These are phyloP conservation scores for Aplodontia rufa DNA, from an alignment of 2,113 vertebrate species.

Conservation along the genomic window DNA sequence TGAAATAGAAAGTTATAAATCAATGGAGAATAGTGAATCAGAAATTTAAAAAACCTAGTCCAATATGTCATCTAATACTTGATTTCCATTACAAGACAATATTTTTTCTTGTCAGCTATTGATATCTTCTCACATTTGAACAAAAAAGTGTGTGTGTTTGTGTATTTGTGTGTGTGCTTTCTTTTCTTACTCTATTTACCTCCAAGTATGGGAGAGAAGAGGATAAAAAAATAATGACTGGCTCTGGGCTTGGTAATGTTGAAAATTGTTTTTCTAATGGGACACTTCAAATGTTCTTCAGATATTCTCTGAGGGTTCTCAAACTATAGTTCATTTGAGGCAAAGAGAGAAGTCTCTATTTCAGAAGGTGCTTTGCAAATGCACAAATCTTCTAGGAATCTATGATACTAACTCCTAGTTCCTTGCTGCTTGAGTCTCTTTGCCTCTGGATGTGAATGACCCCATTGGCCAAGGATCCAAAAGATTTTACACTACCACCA, in stretches of 20 bases:
- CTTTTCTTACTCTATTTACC: background rate
- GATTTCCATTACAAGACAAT: background rate
- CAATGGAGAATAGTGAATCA: background rate
- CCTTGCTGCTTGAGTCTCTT: background rate
- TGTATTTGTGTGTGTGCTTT: background rate
- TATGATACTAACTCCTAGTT: background rate
- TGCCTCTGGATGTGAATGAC: background rate
- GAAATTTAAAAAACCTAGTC: background rate
- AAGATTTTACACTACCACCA: background rate
- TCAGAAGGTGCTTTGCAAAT: background rate
- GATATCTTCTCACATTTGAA: too few species aligned
- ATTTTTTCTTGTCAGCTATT: background rate
- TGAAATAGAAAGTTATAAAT: background rate
- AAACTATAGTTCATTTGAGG: background rate
- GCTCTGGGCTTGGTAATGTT: background rate
- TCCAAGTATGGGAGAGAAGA: background rate
- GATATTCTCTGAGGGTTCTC: background rate
- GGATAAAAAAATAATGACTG: background rate
- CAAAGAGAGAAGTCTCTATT: background rate
- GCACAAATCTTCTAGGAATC: background rate
- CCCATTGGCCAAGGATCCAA: background rate
- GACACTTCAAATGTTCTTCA: background rate
- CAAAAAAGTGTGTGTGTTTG: background rate
- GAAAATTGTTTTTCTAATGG: background rate
- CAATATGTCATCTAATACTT: background rate